Percentiles rank a stretch among this genome's conserved stretches.
These are phyloP conservation scores for Pteria penguin DNA, from an alignment of 2,888 invertebrate genomes.

Conservation along the genomic window DNA sequence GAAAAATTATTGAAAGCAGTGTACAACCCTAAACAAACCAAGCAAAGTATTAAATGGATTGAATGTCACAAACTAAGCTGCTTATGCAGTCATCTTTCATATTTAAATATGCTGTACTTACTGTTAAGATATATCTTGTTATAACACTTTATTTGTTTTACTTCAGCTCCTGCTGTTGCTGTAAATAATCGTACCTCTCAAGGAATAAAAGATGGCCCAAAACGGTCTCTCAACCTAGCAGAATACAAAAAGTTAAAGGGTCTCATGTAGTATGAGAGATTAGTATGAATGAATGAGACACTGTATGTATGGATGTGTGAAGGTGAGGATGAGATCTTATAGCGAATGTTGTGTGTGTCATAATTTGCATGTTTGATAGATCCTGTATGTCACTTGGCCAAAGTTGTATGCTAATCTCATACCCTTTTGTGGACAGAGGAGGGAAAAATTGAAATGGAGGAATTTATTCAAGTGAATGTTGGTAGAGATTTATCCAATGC, in stretches of 20 bases:
- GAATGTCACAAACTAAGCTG: too few species aligned
- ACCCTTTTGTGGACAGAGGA: background rate
- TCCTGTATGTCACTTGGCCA: too few species aligned
- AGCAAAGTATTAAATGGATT: too few species aligned
- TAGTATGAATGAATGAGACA: slow-evolving; percentile 10
- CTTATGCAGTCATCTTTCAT: too few species aligned
- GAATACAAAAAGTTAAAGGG: slow-evolving; percentile 80
- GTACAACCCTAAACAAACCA: too few species aligned
- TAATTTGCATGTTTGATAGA: too few species aligned
- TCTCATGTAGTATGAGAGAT: slow-evolving; percentile 69
- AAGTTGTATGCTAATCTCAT: background rate
- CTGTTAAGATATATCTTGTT: background rate
- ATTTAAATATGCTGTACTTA: too few species aligned
- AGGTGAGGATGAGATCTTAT: background rate
- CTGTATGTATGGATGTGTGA: slow-evolving; percentile 20
- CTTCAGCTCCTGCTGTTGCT: slow-evolving; percentile 68
- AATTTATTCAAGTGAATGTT: too few species aligned
- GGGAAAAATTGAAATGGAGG: too few species aligned
- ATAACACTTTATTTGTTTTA: background rate
- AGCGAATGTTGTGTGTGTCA: too few species aligned
- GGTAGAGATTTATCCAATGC: too few species aligned
- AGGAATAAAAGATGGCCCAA: slow-evolving; percentile 65
- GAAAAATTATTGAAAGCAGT: too few species aligned
- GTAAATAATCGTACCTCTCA: slow-evolving; percentile 65
- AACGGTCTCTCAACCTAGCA: slow-evolving; percentile 78